Conservation (phyloP, 2,113 vertebrate species). For the Mus pahari region DNA sequence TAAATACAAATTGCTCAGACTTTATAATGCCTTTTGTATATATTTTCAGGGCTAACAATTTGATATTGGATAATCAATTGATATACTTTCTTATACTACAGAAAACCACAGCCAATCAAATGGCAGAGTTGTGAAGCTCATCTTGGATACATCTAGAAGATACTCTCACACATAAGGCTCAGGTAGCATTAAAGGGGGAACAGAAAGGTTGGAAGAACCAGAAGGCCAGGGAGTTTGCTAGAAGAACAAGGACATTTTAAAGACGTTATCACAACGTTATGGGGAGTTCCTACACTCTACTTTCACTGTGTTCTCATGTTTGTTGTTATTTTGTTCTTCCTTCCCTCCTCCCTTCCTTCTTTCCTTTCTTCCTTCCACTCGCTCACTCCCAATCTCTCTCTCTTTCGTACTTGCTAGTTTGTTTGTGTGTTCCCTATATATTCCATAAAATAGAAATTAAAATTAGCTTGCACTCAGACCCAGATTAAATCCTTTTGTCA, state of each 20-base stretch:
- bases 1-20: not conserved
- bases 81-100: not conserved
- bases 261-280: not conserved
- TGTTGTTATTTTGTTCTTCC: not conserved
- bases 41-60: not conserved
- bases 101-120: not conserved
- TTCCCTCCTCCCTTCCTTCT: not conserved
- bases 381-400: accelerated
- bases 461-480: not conserved
- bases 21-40: not conserved
- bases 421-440: not conserved
- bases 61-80: not conserved
- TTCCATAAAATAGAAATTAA: conserved; percentile 29
- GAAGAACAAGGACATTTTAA: not conserved
- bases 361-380: not conserved
- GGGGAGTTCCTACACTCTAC: not conserved
- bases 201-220: not conserved
- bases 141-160: not conserved
- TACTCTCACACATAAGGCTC: not conserved
- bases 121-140: not conserved
- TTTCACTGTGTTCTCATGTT: not conserved
- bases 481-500: conserved; percentile 10
- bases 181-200: not conserved
- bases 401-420: not conserved
- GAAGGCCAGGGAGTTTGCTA: not conserved